Percentiles rank a stretch among this genome's conserved stretches.
Conservation (phyloP, 2,888 invertebrate species). For the Sesia apiformis region DNA sequence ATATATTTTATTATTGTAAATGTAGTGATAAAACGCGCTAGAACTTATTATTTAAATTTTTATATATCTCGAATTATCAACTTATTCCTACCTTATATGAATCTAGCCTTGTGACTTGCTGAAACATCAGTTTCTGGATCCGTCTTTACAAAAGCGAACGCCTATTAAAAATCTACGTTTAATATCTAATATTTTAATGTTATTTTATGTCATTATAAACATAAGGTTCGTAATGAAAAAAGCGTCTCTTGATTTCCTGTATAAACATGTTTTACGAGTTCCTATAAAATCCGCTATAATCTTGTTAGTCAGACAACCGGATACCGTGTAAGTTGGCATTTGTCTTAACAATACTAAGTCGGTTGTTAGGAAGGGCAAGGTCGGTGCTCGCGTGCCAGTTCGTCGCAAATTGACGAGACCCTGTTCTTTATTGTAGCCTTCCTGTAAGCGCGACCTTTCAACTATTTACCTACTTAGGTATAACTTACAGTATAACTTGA, state of each 20-base stretch:
- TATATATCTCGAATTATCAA: no score
- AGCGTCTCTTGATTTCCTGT: not conserved
- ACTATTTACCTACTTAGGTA: no score
- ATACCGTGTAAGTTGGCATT: slow-evolving; percentile 17
- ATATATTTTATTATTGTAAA: no score
- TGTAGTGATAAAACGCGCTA: no score
- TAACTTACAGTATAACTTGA: no score
- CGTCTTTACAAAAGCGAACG: no score
- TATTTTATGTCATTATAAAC: not conserved
- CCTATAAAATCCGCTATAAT: not conserved
- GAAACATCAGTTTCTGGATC: no score
- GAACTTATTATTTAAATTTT: no score
- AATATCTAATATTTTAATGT: not conserved
- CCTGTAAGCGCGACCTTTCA: not conserved
- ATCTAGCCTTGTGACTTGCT: no score
- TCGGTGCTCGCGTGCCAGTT: slow-evolving; percentile 36
- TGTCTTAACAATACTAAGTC: slow-evolving; percentile 23
- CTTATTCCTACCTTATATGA: no score
- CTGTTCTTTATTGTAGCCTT: slow-evolving; percentile 32
- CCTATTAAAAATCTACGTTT: not conserved
- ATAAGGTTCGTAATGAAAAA: not conserved
- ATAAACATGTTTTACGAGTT: not conserved
- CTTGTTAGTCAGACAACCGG: not conserved
- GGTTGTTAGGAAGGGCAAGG: slow-evolving; percentile 48
- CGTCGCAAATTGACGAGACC: slow-evolving; percentile 25